Evolutionary conservation across 1,140 invertebrate genomes (phyloP).

Genomic region (Bombus huntii): DNA sequence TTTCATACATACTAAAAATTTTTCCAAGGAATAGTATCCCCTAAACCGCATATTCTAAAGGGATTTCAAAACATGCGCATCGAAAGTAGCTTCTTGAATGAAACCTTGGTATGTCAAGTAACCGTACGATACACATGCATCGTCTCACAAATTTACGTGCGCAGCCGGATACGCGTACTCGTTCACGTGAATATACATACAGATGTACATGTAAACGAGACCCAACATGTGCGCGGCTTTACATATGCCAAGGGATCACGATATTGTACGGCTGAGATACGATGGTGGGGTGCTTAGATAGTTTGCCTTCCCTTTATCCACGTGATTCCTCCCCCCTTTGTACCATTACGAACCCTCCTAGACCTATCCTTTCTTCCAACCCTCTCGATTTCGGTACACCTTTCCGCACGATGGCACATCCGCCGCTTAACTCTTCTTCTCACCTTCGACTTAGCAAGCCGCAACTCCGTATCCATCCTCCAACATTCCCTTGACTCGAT

Average conservation of each 20-base stretch:
- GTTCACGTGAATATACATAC: conserved; percentile 3
- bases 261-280: conserved; percentile 64
- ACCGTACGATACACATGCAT: background rate
- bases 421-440: conserved; percentile 19
- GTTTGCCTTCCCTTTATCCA: conserved; percentile 44
- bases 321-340: background rate
- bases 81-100: background rate
- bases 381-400: conserved; percentile 22
- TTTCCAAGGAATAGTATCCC: background rate
- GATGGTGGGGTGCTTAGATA: conserved; percentile 43
- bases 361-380: background rate
- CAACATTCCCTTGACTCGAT: background rate
- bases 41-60: background rate
- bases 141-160: background rate
- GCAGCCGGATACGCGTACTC: background rate
- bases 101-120: background rate
- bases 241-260: conserved; percentile 67
- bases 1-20: background rate
- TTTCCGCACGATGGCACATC: background rate
- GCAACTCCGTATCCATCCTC: background rate
- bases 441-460: conserved; percentile 4
- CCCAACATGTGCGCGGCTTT: conserved; percentile 53
- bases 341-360: no score
- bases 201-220: conserved; percentile 44
- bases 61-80: background rate